Evolutionary conservation across 2,113 vertebrate species (phyloP), one percentile per base, ranked within the genome.

Genomic region (Thamnaconus septentrionalis): DNA sequence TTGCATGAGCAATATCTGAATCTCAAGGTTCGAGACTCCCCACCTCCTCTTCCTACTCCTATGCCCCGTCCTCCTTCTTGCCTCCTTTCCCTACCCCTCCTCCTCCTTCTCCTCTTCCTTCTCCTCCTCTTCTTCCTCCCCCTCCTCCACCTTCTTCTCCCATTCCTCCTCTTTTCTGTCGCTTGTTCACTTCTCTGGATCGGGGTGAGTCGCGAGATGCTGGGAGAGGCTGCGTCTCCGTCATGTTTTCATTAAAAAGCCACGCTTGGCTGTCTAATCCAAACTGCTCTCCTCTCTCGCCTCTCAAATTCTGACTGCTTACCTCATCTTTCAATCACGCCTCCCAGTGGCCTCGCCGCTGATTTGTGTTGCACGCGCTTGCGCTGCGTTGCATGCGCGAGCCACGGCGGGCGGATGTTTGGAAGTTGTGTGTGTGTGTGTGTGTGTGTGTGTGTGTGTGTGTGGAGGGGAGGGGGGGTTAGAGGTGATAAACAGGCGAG

Each of bases 211-310:
- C 3, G 70, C 44, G 64, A 76, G 65, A 78, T 44, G 41, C 53
- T 44, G 78, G 78, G 61, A 63, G 79, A 56, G 75, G 71, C 69
- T 3, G 42, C 63, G 7, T 76, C 81, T 78, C 76, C 82, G 86
- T 89, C 86, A 86, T 88, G 81, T 88, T 89, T 90, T 92, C 90
- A 91, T 92, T 92, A 92, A 91, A 93, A 92, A 91, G 87, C 85
- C 85, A 92, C 89, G 90, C 90, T 92, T 88, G 83, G 81, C 82
- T 89, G 87, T 93, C 89, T 90, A 87, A 87, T 90, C 88, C 85
- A 75, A 83, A 87, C 89, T 83, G 85, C 83, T 71, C 81, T 78
- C 76, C 66, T 73, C 69, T 66, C 65, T 79, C 18, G 18, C 78
- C 80, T 78, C 66, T 85, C 82, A 83, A 87, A 85, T 89, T 85